Evolutionary conservation across 1,140 invertebrate genomes (phyloP), one percentile per base, ranked within the genome.

Genomic region (Megalopta genalis): DNA sequence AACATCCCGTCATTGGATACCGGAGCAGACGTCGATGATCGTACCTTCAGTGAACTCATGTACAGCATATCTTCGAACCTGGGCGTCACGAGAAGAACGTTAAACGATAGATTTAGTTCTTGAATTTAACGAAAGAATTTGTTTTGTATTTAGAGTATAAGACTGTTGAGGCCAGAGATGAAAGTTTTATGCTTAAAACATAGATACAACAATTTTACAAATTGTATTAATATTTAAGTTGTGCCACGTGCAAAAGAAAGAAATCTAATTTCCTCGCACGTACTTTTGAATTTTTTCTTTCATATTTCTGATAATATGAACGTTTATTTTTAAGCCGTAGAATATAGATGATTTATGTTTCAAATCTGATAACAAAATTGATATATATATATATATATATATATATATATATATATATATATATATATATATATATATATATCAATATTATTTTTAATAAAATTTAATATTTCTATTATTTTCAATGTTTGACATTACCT

Each of bases 31-130:
- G 68, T 90, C 1, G 91, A 93, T 27, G 90, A 93, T 77, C 86
- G 92, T 42, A 90, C 84, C 0, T 93, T 93, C 74, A 92, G 91
- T 68, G 87, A 92, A 86, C 82, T 92, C 59, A 92, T 93, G 90
- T 93, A 91, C 72, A 92, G 91, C 64, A 64, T 92, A 39, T 88
- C 89, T 1, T 81, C 86, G 16, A 88, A 90, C 52, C 84, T 91
- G 10, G 92, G 92, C 4, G 87, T 92, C 27, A 93, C 92, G 2
- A 87, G 88, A 14, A 88, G 91, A 83, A 93, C 92, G 3, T 91
- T 93, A n/a, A 92, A 92, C 52, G 92, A 93, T 82, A 88, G 92
- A 87, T 93, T 93, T 81, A 93, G 91, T 62, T 88, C 87, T 67
- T 91, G 86, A 91, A 46, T 42, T 21, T 59, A 84, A 68, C 21